Percentiles rank a stretch among this genome's conserved stretches.
These are phyloP conservation scores for Caenorhabditis sp. DNA, from an alignment of 2,888 invertebrate species.

Conservation along the genomic window DNA sequence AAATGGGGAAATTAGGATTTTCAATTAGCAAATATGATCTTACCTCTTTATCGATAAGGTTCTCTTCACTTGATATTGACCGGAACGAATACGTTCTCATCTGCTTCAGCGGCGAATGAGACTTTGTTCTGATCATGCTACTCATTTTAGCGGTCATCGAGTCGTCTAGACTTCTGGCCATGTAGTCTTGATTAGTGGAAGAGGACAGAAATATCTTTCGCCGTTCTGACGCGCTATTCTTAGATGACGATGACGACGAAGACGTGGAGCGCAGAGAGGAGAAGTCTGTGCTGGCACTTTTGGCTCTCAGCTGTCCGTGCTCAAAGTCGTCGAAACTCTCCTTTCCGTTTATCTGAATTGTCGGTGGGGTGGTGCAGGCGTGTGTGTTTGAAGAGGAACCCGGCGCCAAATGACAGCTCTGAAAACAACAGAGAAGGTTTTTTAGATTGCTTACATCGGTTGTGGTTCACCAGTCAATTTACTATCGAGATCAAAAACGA, in stretches of 20 bases:
- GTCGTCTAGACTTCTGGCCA: constrained; percentile 66
- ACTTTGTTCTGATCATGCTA: constrained; percentile 68
- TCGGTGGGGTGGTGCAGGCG: constrained; percentile 61
- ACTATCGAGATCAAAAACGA: background rate
- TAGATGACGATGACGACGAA: background rate
- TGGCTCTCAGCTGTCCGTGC: constrained; percentile 48
- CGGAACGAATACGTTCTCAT: constrained; percentile 75
- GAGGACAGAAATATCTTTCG: constrained; percentile 54
- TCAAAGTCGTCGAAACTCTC: constrained; percentile 60
- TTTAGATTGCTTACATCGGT: too few relatives aligned
- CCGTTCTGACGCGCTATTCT: constrained; percentile 52
- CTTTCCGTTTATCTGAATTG: constrained; percentile 67
- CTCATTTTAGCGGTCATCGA: constrained; percentile 70
- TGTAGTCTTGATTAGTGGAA: constrained; percentile 40
- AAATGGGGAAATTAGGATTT: too few relatives aligned
- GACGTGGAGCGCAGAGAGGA: constrained; percentile 28
- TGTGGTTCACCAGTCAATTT: background rate
- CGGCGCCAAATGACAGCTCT: constrained; percentile 33
- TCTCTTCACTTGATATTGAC: constrained; percentile 72
- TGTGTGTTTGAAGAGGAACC: constrained; percentile 46
- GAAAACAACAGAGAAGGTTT: too few relatives aligned
- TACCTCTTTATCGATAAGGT: constrained; percentile 68
- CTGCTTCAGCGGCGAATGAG: constrained; percentile 74
- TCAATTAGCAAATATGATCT: too few relatives aligned
- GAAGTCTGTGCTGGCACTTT: constrained; percentile 61